Conservation (phyloP, 2,113 vertebrate species). For the Conger conger region DNA sequence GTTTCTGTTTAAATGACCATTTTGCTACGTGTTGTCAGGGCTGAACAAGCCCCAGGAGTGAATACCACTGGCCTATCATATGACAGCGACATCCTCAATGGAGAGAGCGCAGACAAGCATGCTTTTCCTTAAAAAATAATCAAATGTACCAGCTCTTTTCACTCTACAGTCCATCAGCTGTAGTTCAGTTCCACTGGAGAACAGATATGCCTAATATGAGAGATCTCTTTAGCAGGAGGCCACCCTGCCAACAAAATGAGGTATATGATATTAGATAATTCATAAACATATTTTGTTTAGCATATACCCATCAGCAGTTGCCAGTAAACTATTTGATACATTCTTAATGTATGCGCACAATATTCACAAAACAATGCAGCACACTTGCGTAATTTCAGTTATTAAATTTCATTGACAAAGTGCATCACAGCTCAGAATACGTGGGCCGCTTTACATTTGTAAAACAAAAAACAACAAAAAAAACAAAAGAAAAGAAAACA, state of each 20-base stretch:
- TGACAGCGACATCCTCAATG: neutral
- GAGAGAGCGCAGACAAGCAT: neutral
- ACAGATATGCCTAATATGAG: too few relatives aligned
- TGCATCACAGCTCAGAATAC: too few relatives aligned
- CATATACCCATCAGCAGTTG: neutral
- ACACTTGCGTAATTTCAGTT: too few relatives aligned
- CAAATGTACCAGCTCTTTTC: neutral
- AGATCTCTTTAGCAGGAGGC: too few relatives aligned
- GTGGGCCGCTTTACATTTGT: neutral
- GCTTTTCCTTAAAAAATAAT: neutral
- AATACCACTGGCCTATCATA: neutral
- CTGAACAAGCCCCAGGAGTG: too few relatives aligned
- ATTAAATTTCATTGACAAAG: too few relatives aligned
- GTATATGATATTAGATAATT: neutral
- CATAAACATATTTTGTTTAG: neutral
- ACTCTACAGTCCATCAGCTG: neutral
- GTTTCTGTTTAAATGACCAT: too few relatives aligned
- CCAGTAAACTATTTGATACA: neutral
- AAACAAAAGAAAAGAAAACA: too few relatives aligned
- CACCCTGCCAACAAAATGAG: neutral
- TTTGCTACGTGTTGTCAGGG: too few relatives aligned
- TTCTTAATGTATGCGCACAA: neutral
- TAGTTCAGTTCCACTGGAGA: too few relatives aligned
- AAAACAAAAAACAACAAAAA: too few relatives aligned
- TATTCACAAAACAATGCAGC: too few relatives aligned